Percentiles rank a stretch among this genome's conserved stretches.
These are phyloP conservation scores for Phaedon cochleariae DNA, from an alignment of 2,888 invertebrate genomes.

Conservation along the genomic window DNA sequence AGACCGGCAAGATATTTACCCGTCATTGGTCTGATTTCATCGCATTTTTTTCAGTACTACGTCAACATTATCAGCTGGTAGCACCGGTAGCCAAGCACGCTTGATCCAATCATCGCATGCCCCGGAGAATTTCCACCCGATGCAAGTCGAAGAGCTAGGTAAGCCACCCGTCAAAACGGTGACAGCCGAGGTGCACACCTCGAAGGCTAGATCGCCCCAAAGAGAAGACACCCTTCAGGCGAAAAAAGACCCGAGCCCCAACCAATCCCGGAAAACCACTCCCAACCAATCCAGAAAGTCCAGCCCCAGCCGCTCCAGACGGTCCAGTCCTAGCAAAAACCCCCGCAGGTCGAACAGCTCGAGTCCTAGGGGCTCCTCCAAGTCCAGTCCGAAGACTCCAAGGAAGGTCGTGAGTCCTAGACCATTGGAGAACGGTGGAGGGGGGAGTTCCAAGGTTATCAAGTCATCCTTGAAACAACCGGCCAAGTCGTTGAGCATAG, in stretches of 20 bases:
- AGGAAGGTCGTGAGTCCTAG: conserved; percentile 52
- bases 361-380: conserved; percentile 42
- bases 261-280: conserved; percentile 41
- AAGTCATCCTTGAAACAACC: conserved; percentile 59
- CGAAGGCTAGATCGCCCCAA: conserved; percentile 38
- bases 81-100: conserved; percentile 91
- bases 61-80: conserved; percentile 92
- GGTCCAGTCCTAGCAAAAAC: conserved; percentile 41
- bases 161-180: conserved; percentile 68
- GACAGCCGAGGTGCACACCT: conserved; percentile 57
- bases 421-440: conserved; percentile 32
- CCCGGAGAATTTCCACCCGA: conserved; percentile 90
- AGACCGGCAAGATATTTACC: no score
- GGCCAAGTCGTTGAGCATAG: conserved; percentile 69
- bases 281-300: conserved; percentile 45
- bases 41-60: conserved; percentile 76
- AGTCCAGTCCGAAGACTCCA: conserved; percentile 46
- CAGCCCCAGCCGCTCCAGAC: conserved; percentile 38
- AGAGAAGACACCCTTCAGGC: conserved; percentile 42
- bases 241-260: conserved; percentile 47
- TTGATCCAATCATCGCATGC: conserved; percentile 94
- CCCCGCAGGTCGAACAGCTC: conserved; percentile 38
- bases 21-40: no score
- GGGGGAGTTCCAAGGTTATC: conserved; percentile 53
- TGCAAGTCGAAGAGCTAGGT: conserved; percentile 89